Percentiles rank a stretch among this genome's conserved stretches.
Evolutionary conservation across 1,140 invertebrate species (phyloP).

Genomic region (Leptinotarsa texana): DNA sequence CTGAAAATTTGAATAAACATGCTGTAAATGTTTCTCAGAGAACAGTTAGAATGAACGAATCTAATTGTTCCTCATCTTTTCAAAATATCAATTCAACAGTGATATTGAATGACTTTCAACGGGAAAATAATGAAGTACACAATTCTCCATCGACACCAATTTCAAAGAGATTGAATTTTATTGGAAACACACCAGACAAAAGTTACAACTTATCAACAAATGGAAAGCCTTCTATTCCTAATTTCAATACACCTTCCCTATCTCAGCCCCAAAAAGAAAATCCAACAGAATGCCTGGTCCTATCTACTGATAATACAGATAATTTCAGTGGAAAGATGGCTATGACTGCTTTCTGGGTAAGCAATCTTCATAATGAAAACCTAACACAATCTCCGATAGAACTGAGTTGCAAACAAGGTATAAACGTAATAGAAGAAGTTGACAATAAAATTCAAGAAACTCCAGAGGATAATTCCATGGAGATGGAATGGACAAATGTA

Average conservation of each 20-base stretch:
- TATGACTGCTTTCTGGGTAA: conserved; percentile 19
- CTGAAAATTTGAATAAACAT: conserved; percentile 5
- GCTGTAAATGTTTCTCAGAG: not conserved
- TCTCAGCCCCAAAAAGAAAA: not conserved
- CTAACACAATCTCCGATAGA: not conserved
- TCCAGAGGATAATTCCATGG: not conserved
- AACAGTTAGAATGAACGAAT: not conserved
- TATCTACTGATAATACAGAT: not conserved
- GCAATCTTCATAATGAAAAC: conserved; percentile 5
- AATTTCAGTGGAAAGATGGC: conserved; percentile 3
- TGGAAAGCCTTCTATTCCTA: not conserved
- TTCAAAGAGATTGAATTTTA: not conserved
- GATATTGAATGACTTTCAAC: not conserved
- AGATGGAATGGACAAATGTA: conserved; percentile 29
- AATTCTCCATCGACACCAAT: not conserved
- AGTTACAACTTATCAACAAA: not conserved
- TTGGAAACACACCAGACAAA: not conserved
- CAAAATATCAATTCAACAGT: not conserved
- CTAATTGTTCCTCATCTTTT: not conserved
- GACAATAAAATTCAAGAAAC: not conserved
- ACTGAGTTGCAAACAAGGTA: not conserved
- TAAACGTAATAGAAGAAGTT: not conserved
- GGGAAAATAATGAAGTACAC: not conserved
- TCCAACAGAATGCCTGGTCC: not conserved
- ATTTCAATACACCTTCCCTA: not conserved